Evolutionary conservation across 2,113 vertebrate species (phyloP), one percentile per base, ranked within the genome.

Genomic region (Scolopax mira): DNA sequence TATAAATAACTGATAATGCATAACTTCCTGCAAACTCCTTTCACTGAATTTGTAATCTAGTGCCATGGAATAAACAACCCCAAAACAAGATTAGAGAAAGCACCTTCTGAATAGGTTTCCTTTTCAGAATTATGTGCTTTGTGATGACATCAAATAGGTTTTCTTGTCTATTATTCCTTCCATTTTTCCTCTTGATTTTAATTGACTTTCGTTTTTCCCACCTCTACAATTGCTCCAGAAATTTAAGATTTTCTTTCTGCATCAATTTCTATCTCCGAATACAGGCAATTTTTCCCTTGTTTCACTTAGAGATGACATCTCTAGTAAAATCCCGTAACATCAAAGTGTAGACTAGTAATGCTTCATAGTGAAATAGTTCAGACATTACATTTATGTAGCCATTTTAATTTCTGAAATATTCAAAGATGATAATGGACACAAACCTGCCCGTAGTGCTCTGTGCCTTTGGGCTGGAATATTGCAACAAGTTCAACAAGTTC

Each of bases 331-430:
- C 90, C 64, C 79, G 14, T 82, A 64, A 41, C 17, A 46, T 85
- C 18, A 52, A 87, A 73, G 13, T n/a, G 9, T 46, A 71, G 37
- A 37, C 24, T 54, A 24, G 31, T 58, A 46, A 77, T 87, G 48
- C 42, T 41, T 91, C 54, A 51, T 21, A 82, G 64, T 86, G 58
- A 96, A 93, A 90, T 39, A 73, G 41, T 70, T 82, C 51, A 83
- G 60, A 55, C 55, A 72, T 87, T 61, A 64, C 69, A 87, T 91
- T 89, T 82, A 66, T 79, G 77, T 49, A 88, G 9, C 18, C 66
- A 62, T 94, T 88, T 94, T 86, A 81, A 93, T 85, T 93, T 93
- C 77, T 89, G 83, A 96, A 93, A 74, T 96, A 93, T 86, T 95
- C 35, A 71, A 80, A 88, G 27, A 61, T 73, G 5, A 46, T 79